Percentiles rank a stretch among this genome's conserved stretches.
phyloP scores from a whole-genome alignment of 2,797 vertebrate genomes.

The Malacoctenus gilli region DNA sequence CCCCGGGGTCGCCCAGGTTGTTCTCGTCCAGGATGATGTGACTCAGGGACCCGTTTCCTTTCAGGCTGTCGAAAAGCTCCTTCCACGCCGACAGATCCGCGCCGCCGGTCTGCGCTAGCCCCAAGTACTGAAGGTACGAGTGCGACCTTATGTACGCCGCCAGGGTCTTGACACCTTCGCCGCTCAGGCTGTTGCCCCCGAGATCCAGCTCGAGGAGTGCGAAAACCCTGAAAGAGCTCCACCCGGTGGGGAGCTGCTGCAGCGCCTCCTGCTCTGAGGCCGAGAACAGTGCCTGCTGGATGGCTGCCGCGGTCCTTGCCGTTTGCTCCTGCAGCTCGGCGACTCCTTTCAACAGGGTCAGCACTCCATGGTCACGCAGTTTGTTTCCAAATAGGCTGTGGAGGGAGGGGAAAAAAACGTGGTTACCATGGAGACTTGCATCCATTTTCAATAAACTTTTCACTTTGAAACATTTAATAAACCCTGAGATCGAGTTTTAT shows the following conservation, averaged over 20 bases:
- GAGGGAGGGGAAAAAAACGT: slow-evolving; percentile 30
- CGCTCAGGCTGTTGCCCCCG: slow-evolving; percentile 81
- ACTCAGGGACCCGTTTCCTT: slow-evolving; percentile 69
- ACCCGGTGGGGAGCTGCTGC: slow-evolving; percentile 44
- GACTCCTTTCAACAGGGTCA: slow-evolving; percentile 76
- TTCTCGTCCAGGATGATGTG: slow-evolving; percentile 84
- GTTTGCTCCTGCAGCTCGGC: slow-evolving; percentile 78
- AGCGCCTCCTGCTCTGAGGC: slow-evolving; percentile 35
- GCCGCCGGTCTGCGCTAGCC: slow-evolving; percentile 77
- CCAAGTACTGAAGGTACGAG: slow-evolving; percentile 80
- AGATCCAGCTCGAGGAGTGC: slow-evolving; percentile 81
- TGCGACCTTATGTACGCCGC: slow-evolving; percentile 79
- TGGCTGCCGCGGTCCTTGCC: slow-evolving; percentile 30
- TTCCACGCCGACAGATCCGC: slow-evolving; percentile 78
- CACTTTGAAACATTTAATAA: not conserved
- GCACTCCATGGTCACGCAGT: slow-evolving; percentile 80
- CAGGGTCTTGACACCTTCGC: slow-evolving; percentile 76
- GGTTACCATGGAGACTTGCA: slow-evolving; percentile 10
- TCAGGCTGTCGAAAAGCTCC: slow-evolving; percentile 81
- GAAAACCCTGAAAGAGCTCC: slow-evolving; percentile 62
- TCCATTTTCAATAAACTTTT: slow-evolving; percentile 5
- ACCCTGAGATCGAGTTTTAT: not conserved
- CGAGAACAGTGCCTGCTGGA: slow-evolving; percentile 51
- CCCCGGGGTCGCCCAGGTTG: slow-evolving; percentile 79
- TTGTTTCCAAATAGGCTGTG: slow-evolving; percentile 85